Evolutionary conservation across 1,140 invertebrate genomes (phyloP).

Genomic region (Eubasilissa regina): DNA sequence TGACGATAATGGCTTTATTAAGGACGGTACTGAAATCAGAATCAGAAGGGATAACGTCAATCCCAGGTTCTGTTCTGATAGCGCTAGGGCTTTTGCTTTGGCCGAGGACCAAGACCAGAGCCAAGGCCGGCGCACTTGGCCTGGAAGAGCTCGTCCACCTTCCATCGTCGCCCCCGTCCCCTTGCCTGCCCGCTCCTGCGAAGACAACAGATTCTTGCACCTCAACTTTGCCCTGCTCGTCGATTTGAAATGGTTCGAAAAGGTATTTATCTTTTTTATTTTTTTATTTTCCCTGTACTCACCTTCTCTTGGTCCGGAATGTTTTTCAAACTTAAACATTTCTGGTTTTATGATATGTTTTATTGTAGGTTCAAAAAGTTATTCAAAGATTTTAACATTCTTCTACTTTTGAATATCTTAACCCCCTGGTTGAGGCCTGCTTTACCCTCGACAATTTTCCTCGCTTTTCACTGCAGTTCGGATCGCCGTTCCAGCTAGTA

Average conservation of each 20-base stretch:
- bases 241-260: conserved; percentile 76
- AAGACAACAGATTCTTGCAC: conserved; percentile 78
- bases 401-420: no score
- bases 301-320: not conserved
- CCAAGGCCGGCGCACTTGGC: conserved; percentile 69
- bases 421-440: no score
- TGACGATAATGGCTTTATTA: conserved; percentile 2
- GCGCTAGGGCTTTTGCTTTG: conserved; percentile 60
- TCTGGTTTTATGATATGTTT: no score
- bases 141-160: conserved; percentile 62
- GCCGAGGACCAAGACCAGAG: conserved; percentile 61
- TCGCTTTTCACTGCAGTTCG: no score
- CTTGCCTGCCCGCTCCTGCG: conserved; percentile 64
- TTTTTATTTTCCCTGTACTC: not conserved
- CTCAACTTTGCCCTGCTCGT: conserved; percentile 76
- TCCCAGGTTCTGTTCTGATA: conserved; percentile 20
- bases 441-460: no score
- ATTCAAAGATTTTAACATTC: no score
- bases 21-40: not conserved
- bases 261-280: conserved; percentile 68
- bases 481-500: no score
- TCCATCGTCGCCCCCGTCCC: conserved; percentile 37
- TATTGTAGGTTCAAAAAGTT: no score
- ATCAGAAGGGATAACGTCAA: not conserved
- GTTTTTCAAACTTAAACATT: no score